Conservation (phyloP, 2,113 vertebrate genomes). For the Typhlomys cinereus region DNA sequence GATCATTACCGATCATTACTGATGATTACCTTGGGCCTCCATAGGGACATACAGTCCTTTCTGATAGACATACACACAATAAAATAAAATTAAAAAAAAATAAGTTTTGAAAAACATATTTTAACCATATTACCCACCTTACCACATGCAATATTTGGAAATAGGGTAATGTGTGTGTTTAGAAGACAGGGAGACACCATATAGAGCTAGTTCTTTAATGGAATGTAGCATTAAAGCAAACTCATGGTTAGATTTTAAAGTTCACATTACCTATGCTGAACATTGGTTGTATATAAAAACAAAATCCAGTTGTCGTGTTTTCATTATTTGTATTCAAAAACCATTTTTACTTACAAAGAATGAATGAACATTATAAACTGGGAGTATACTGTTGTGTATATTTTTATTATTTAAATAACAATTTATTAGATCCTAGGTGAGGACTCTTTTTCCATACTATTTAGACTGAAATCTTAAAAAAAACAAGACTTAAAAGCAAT, state of each 20-base stretch:
- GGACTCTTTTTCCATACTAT: background rate
- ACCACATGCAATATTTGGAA: background rate
- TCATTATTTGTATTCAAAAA: background rate
- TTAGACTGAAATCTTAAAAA: conserved; percentile 29
- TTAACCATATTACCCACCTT: background rate
- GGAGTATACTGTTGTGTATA: background rate
- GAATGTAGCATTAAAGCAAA: background rate
- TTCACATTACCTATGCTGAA: background rate
- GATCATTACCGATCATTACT: no score
- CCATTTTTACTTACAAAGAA: background rate
- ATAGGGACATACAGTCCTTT: no score
- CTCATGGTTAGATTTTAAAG: background rate
- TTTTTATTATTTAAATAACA: conserved; percentile 20
- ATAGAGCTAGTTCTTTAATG: background rate
- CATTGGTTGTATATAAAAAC: background rate
- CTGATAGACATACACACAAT: no score
- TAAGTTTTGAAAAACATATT: background rate
- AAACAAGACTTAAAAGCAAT: background rate
- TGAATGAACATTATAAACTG: background rate
- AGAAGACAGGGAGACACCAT: background rate
- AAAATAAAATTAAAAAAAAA: background rate
- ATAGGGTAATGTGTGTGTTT: background rate
- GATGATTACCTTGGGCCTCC: no score
- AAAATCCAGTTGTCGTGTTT: background rate
- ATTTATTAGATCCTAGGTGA: background rate